These are phyloP conservation scores for Tachysurus vachellii DNA, from an alignment of 2,113 vertebrate genomes.

Conservation along the genomic window DNA sequence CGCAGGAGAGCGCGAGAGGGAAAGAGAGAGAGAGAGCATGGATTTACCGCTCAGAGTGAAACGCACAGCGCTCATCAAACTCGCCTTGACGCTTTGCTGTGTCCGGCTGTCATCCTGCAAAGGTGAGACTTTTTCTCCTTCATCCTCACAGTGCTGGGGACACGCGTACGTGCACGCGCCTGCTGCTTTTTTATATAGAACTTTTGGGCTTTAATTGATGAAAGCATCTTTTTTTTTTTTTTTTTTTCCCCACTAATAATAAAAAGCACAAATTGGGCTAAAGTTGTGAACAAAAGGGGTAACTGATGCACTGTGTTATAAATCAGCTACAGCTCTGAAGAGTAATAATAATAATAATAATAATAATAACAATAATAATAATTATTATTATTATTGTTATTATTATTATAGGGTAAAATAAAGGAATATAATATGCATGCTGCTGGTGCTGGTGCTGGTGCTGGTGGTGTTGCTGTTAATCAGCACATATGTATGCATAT, in stretches of 20 bases:
- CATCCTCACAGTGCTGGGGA: neutral
- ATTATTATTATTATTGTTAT: no score
- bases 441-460: neutral
- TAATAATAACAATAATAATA: neutral
- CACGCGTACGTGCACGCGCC: neutral
- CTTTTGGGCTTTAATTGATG: neutral
- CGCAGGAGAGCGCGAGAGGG: no score
- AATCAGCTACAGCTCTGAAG: neutral
- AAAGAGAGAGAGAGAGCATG: conserved; percentile 40
- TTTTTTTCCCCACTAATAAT: neutral
- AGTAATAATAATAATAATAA: neutral
- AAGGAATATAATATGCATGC: neutral
- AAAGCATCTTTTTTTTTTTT: neutral
- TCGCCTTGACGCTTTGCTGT: conserved; percentile 46
- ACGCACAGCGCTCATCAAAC: conserved; percentile 46
- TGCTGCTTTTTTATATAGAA: neutral
- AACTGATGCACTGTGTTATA: neutral
- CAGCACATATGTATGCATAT: neutral
- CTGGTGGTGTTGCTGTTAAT: neutral
- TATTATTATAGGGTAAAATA: neutral
- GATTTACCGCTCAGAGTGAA: conserved; percentile 47
- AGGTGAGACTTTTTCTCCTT: conserved; percentile 46
- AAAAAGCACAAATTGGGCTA: neutral
- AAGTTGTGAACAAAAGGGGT: neutral
- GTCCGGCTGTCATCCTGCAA: conserved; percentile 40